These are phyloP conservation scores for Sialia sialis DNA, from an alignment of 2,113 vertebrate species.

Conservation along the genomic window DNA sequence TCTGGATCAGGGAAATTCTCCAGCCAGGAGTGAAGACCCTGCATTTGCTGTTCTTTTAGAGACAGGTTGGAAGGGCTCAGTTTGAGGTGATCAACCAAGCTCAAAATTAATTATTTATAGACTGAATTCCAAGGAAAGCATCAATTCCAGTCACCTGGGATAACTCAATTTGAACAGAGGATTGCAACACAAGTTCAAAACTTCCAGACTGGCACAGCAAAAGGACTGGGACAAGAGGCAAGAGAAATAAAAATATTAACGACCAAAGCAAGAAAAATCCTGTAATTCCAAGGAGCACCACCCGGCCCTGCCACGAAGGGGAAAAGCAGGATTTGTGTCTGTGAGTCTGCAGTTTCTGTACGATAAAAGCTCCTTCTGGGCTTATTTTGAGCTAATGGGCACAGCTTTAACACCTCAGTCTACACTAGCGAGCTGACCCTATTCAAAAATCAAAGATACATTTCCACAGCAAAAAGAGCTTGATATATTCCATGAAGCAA, in stretches of 20 bases:
- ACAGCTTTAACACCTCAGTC: not conserved
- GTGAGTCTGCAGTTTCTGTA: not conserved
- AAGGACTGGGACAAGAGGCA: not conserved
- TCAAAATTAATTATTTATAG: not conserved
- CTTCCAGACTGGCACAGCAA: not conserved
- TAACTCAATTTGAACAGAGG: not conserved
- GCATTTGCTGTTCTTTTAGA: not conserved
- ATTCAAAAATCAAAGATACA: not conserved
- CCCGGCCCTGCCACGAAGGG: not conserved
- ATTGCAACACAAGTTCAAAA: not conserved
- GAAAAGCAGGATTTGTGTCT: not conserved
- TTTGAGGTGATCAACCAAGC: not conserved
- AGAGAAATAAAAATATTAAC: not conserved
- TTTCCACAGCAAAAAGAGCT: not conserved
- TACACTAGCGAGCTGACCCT: not conserved
- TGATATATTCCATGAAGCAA: not conserved
- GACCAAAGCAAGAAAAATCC: not conserved
- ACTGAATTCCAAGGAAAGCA: not conserved
- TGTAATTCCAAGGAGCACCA: accelerated
- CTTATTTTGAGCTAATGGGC: accelerated
- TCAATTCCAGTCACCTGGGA: not conserved
- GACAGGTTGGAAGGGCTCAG: not conserved
- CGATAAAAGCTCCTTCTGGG: not conserved
- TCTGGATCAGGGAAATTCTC: not conserved
- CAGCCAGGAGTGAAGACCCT: not conserved